Evolutionary conservation across 2,113 vertebrate genomes (phyloP), one percentile per base, ranked within the genome.

Genomic region (Tenebrosternarchus preto): DNA sequence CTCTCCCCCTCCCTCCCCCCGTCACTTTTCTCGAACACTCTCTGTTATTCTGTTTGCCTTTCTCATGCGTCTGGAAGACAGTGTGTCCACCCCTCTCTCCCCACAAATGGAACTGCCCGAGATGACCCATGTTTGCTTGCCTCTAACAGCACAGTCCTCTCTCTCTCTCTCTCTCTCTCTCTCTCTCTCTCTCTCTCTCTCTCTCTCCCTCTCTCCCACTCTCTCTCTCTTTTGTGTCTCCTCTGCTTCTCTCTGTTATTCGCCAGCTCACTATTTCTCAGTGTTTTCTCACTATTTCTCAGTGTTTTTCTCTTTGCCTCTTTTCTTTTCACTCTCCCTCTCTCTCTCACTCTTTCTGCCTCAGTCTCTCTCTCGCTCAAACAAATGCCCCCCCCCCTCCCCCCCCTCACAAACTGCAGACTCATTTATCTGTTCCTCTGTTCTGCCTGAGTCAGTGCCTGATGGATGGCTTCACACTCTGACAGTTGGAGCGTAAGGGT

Each of bases 11-110:
- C 73, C 29, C 6, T 43, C 29, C 3, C 66, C 43, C 75, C 33
- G 27, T n/a, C 20, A 27, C 33, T 73, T 69, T 36, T 33, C 64
- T 39, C 31, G 5, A 29, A 29, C 50, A 66, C 33, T 4, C 59
- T 50, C 20, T 71, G 43, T 66, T 39, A 25, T 39, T 83, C 72
- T 87, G 81, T 90, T 90, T 90, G 85, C 77, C 80, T 88, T 89
- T 89, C 88, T 85, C 87, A 88, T 78, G 86, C 83, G 19, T 70
- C 43, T 74, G 59, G 59, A 69, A 50, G 69, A 71, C 69, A 11
- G 5, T 9, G 15, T 29, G 22, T 73, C 29, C 29, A 12, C 19
- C 56, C 36, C 71, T 73, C 7, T 60, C 33, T 80, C 43, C 25
- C 50, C n/a, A 24, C 33, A 22, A 50, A 31, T 43, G 9, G 20